Evolutionary conservation across 2,113 vertebrate genomes (phyloP), one percentile per base, ranked within the genome.

Genomic region (Paratilapia polleni): DNA sequence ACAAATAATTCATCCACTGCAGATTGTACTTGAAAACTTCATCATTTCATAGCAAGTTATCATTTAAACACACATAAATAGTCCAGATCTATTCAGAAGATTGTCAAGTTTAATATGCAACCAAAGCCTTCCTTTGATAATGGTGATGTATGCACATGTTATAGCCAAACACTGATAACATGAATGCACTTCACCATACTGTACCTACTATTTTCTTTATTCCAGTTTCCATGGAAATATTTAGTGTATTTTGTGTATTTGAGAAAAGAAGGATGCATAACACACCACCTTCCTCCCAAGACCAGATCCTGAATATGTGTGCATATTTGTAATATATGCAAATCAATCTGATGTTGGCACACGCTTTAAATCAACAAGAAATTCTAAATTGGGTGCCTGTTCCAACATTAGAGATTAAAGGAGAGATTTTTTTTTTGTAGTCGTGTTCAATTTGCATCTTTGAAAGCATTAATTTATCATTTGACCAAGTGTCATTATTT

Each of bases 201-300:
- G 61, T 26, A 83, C 80, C 5, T 41, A 36, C 19, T 6, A 15
- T 80, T 77, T 83, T 24, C 47, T 62, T 22, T 64, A 60, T 84
- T 76, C 60, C 57, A 75, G 86, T 92, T 92, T 85, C 84, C 83
- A 90, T 88, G 86, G 88, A 82, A 77, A 90, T 86, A 54, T 38
- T 61, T 77, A 5, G 20, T 14, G 6, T 56, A 78, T 76, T 77
- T 61, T 59, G 60, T 76, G 12, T 57, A 61, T 84, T 73, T 2
- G 1, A 76, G 20, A 43, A 12, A 64, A 47, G 41, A 38, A 59
- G 15, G 52, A 77, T 17, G 20, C n/a, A 49, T 10, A 74, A 38
- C 26, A 43, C 41, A 60, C 12, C 31, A 73, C 73, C 19, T 52
- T 62, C 26, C 49, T 68, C 61, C 54, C 41, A 22, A 74, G n/a